Conservation (phyloP, 2,888 invertebrate species). For the Pandemis corylana region DNA sequence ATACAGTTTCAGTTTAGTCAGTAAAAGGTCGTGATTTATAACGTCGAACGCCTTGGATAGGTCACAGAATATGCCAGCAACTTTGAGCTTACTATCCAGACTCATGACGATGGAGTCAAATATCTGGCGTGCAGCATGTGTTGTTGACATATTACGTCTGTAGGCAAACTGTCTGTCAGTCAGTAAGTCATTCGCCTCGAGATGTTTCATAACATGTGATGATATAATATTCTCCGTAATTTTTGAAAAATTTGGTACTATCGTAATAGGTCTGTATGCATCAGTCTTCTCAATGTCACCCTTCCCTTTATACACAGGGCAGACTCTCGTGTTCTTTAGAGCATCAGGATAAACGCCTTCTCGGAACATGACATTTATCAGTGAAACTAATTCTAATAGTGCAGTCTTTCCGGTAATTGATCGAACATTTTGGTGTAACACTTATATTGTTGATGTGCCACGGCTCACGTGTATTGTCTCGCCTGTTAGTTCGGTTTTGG, state of each 20-base stretch:
- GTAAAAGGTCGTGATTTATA: no score
- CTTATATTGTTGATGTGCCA: no score
- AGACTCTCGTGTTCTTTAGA: not conserved
- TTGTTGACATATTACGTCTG: slow-evolving; percentile 2
- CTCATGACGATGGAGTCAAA: not conserved
- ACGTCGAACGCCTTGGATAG: no score
- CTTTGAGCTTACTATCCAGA: not conserved
- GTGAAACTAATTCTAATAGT: no score
- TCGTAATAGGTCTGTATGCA: not conserved
- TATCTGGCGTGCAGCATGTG: not conserved
- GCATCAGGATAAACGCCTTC: not conserved
- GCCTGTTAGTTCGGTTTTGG: no score
- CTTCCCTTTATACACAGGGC: not conserved
- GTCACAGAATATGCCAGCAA: not conserved
- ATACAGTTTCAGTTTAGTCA: no score
- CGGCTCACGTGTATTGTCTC: no score
- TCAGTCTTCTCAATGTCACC: not conserved
- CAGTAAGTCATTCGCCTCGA: not conserved
- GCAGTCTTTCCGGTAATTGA: no score
- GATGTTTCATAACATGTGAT: not conserved
- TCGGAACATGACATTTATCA: not conserved
- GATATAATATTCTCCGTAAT: not conserved
- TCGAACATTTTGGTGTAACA: no score
- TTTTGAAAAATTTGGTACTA: not conserved
- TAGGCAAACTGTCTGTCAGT: slow-evolving; percentile 3